A percentile compares a stretch with the other conserved stretches of the same genome.
These are phyloP conservation scores for Meteorus sp. DNA, from an alignment of 1,140 invertebrate genomes.

Conservation along the genomic window DNA sequence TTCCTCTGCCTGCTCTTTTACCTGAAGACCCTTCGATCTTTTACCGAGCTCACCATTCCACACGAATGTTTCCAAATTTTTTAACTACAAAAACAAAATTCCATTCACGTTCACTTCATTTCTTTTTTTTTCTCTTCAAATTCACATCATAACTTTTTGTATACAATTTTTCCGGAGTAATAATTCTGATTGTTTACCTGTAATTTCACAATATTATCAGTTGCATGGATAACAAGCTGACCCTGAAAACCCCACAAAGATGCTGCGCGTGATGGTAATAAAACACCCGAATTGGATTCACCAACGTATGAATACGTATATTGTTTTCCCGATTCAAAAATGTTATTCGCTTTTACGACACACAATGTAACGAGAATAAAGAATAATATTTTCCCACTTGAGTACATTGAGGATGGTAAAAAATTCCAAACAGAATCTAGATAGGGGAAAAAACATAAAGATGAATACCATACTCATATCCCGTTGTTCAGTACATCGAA, in stretches of 20 bases:
- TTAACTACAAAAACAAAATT: slow-evolving; percentile 34
- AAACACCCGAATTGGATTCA: slow-evolving; percentile 47
- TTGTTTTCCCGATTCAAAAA: slow-evolving; percentile 48
- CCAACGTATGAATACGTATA: slow-evolving; percentile 51
- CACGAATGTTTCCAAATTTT: slow-evolving; percentile 41
- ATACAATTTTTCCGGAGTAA: not conserved
- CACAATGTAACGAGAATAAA: slow-evolving; percentile 29
- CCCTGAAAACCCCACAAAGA: slow-evolving; percentile 52
- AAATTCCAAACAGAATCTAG: slow-evolving; percentile 5
- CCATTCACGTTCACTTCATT: too few relatives aligned
- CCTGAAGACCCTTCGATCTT: slow-evolving; percentile 26
- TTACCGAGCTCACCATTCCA: slow-evolving; percentile 46
- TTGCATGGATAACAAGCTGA: slow-evolving; percentile 41
- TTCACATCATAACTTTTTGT: slow-evolving; percentile 23
- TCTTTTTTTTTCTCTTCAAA: slow-evolving; percentile 13
- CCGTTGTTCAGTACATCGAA: too few relatives aligned
- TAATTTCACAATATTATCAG: slow-evolving; percentile 37
- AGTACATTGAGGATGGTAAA: slow-evolving; percentile 4
- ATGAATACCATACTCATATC: not conserved
- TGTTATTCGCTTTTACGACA: slow-evolving; percentile 29
- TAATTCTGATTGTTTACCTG: slow-evolving; percentile 37
- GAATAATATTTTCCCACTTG: slow-evolving; percentile 25
- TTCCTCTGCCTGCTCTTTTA: slow-evolving; percentile 39
- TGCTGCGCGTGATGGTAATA: slow-evolving; percentile 46
- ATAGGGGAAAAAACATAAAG: not conserved